A percentile compares a stretch with the other conserved stretches of the same genome.
These are phyloP conservation scores for Python bivittatus DNA, from an alignment of 2,113 vertebrate genomes.

Conservation along the genomic window DNA sequence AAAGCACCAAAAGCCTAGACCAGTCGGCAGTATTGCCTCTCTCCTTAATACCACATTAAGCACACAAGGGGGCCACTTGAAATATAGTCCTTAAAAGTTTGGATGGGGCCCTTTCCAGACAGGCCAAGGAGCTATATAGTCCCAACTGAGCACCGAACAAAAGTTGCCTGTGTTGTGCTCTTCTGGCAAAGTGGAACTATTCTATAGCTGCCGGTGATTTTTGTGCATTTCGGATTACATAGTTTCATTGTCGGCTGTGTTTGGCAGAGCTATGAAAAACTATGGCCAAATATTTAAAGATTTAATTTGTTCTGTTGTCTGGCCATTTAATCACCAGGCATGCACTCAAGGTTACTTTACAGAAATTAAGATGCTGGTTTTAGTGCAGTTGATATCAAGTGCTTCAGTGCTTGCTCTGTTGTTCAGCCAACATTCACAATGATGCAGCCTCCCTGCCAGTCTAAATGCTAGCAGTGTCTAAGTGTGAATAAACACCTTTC, in stretches of 20 bases:
- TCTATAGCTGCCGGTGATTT: not conserved
- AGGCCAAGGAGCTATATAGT: not conserved
- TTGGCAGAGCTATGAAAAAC: not conserved
- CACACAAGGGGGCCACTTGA: not conserved
- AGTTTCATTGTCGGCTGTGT: not conserved
- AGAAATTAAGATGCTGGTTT: not conserved
- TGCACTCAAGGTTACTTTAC: not conserved
- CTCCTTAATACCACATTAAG: not conserved
- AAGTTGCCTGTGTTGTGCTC: not conserved
- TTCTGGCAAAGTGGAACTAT: not conserved
- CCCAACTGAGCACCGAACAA: not conserved
- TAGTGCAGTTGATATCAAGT: not conserved
- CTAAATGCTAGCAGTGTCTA: not conserved
- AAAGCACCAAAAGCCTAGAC: not conserved
- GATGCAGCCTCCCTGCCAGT: not conserved
- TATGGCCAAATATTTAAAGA: not conserved
- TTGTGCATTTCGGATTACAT: not conserved
- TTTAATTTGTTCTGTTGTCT: not conserved
- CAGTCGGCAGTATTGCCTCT: not conserved
- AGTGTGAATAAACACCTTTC: not conserved
- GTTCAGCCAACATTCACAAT: not conserved
- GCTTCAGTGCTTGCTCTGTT: no score
- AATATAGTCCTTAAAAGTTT: not conserved
- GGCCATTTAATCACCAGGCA: not conserved
- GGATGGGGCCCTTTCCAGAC: not conserved